These are phyloP conservation scores for Coluber constrictor DNA, from an alignment of 2,797 vertebrate genomes.

Conservation along the genomic window DNA sequence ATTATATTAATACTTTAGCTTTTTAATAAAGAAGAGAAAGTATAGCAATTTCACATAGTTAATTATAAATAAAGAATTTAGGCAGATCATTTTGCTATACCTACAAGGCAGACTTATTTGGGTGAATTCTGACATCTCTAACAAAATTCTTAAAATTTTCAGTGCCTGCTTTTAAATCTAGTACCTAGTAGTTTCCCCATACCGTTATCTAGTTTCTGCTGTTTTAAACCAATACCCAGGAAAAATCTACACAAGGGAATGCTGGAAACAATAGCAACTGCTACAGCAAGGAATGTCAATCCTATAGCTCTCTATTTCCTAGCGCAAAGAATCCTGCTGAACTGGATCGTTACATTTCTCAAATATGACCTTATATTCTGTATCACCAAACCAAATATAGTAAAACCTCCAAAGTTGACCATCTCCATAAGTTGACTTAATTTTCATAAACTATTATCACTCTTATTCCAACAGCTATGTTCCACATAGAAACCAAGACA, in stretches of 20 bases:
- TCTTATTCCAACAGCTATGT: background rate
- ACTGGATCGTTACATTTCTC: background rate
- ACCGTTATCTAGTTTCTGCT: background rate
- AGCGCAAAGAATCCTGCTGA: background rate
- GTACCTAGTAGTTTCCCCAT: background rate
- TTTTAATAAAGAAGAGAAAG: background rate
- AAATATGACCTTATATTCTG: background rate
- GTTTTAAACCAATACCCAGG: background rate
- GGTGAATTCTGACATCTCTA: background rate
- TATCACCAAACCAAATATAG: background rate
- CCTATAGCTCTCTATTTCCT: background rate
- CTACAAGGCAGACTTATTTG: background rate
- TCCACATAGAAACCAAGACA: background rate
- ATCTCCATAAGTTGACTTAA: background rate
- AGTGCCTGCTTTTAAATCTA: background rate
- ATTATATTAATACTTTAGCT: background rate
- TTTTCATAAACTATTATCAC: background rate
- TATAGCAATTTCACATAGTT: background rate
- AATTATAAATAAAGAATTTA: background rate
- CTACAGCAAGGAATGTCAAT: background rate
- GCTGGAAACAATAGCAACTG: background rate
- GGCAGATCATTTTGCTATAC: background rate
- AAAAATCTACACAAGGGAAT: background rate
- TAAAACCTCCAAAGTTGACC: no score
- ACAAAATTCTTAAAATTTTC: background rate